Base-by-base conservation (phyloP, 2,113 vertebrate genomes). In the Ophthalmolycus amberensis region DNA sequence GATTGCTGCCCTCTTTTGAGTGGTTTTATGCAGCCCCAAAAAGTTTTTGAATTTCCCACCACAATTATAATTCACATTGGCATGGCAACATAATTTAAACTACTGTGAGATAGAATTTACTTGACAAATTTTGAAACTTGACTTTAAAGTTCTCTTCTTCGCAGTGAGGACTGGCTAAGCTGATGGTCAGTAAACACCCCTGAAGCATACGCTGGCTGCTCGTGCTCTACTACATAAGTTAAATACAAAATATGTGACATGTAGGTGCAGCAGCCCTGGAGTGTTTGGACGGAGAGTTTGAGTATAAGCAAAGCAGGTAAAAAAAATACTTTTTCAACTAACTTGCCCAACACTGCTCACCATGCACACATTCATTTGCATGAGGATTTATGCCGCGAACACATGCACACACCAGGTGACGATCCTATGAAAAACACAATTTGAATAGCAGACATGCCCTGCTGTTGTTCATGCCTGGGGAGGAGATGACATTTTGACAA, bases 391-490 rank as follows among this genome's bases (percentile, higher is more conserved):
- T 73, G 32, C 32, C 12, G 37, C 3, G 3, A 46, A 27, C 59
- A 75, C 34, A 60, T 44, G n/a, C 29, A 59, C 32, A 18, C 34
- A 46, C 42, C 54, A 72, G 77, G 74, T 77, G 62, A 86, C 22
- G 29, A 82, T 58, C 64, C 65, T 50, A 3, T 38, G 11, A 48
- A 50, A 59, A 48, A 60, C 60, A 29, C 1, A 9, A 91, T 90
- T 90, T 89, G 90, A 92, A 86, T 89, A 84, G 80, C 85, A 91
- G 89, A 89, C 87, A 60, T 60, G 64, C 52, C 69, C 56, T 40
- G 77, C 65, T 67, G 67, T 66, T 65, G 75, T 76, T 42, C 15
- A 44, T n/a, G 48, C 75, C 20, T 32, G 5, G 42, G 56, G 52
- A 75, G 44, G 46, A 58, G 79, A 65, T 63, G 77, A 67, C 81